These are phyloP conservation scores for Leucosticte australis DNA, from an alignment of 2,113 vertebrate genomes.

Conservation along the genomic window DNA sequence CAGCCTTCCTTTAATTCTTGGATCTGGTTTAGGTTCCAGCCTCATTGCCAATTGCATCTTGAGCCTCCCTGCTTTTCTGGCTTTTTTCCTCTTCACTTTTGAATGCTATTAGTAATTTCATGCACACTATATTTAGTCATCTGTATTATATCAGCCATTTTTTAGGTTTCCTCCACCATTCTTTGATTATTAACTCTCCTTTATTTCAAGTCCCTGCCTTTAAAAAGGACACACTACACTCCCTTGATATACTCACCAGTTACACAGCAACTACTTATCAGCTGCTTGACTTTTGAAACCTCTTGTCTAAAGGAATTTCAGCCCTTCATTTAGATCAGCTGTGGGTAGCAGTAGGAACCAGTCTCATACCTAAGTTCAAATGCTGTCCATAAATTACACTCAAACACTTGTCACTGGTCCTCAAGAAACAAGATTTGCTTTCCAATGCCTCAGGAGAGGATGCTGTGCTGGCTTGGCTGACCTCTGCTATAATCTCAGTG, in stretches of 20 bases:
- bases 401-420: neutral
- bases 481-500: neutral
- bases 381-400: neutral
- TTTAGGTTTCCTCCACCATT: neutral
- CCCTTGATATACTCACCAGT: neutral
- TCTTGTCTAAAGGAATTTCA: neutral
- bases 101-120: neutral
- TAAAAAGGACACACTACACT: neutral
- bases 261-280: neutral
- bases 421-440: neutral
- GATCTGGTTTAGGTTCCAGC: neutral
- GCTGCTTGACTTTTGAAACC: neutral
- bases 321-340: neutral
- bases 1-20: neutral
- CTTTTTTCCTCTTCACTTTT: neutral
- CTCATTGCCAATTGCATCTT: neutral
- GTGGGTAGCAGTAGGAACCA: neutral
- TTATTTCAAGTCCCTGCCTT: neutral
- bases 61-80: neutral
- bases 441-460: neutral
- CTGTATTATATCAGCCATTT: conserved; percentile 7
- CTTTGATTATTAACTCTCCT: neutral
- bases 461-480: neutral
- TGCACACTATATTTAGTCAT: neutral
- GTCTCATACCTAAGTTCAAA: neutral